Conservation (phyloP, 2,797 vertebrate genomes). For the Iguana delicatissima region DNA sequence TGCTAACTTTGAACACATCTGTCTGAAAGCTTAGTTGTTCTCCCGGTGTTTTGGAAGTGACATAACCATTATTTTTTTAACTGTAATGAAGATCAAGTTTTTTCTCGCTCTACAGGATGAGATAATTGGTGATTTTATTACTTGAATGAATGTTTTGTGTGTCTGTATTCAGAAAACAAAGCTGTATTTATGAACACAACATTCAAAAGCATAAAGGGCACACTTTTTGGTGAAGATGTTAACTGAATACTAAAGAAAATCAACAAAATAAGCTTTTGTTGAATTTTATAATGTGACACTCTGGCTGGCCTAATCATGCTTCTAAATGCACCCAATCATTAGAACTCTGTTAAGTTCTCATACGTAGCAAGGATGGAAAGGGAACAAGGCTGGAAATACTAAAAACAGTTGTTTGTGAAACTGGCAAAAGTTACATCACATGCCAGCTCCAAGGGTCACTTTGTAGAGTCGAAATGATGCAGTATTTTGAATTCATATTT, state of each 20-base stretch:
- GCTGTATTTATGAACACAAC: conserved; percentile 87
- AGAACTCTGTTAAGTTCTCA: conserved; percentile 58
- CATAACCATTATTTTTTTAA: conserved; percentile 70
- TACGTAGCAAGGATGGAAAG: no score
- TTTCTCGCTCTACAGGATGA: conserved; percentile 84
- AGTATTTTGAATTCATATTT: not conserved
- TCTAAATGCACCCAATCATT: conserved; percentile 75
- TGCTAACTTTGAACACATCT: conserved; percentile 2
- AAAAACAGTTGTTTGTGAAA: not conserved
- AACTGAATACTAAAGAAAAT: conserved; percentile 86
- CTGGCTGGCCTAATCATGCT: conserved; percentile 70
- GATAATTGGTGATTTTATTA: conserved; percentile 89
- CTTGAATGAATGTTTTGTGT: conserved; percentile 90
- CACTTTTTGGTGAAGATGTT: conserved; percentile 86
- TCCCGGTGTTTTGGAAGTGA: conserved; percentile 60
- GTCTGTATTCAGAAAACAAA: conserved; percentile 85
- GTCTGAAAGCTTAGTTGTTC: conserved; percentile 48
- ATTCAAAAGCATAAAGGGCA: conserved; percentile 87
- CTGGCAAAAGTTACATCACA: not conserved
- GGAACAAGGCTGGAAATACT: not conserved
- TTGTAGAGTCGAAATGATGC: not conserved
- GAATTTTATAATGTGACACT: conserved; percentile 77
- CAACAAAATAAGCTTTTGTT: conserved; percentile 83
- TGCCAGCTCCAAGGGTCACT: not conserved
- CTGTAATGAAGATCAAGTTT: conserved; percentile 77